These are phyloP conservation scores for Drosophila pseudoobscura DNA, from an alignment of 1,140 invertebrate species.

Conservation along the genomic window DNA sequence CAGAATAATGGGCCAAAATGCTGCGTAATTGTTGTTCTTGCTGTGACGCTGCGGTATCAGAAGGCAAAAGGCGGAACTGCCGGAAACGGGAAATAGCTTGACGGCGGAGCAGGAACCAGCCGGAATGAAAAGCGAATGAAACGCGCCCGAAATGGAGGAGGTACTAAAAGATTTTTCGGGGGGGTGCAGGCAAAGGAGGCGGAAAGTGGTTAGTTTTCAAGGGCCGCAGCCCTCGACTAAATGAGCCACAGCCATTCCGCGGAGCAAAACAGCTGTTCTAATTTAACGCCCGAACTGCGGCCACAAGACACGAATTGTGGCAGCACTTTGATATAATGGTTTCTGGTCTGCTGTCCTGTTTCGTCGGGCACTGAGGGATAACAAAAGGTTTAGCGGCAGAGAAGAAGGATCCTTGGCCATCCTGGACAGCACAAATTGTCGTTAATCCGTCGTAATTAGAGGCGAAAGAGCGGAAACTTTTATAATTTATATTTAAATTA, in stretches of 20 bases:
- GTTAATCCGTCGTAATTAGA: no score
- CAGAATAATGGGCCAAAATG: conserved; percentile 37
- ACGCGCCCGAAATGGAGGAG: neutral
- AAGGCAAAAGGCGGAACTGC: conserved; percentile 45
- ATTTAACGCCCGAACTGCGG: conserved; percentile 59
- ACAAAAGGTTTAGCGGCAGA: conserved; percentile 1
- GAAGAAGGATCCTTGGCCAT: neutral
- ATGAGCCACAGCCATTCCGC: conserved; percentile 32
- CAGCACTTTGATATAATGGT: conserved; percentile 31
- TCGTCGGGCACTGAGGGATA: conserved; percentile 3
- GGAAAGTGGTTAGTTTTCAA: conserved; percentile 64
- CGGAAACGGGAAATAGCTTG: conserved; percentile 61
- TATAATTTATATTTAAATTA: no score
- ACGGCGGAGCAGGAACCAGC: neutral
- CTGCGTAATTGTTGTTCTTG: conserved; percentile 52
- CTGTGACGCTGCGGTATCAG: conserved; percentile 29
- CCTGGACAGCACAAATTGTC: no score
- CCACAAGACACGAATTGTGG: conserved; percentile 32
- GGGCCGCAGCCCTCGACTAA: conserved; percentile 35
- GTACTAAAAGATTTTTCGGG: conserved; percentile 11
- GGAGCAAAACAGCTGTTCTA: conserved; percentile 59
- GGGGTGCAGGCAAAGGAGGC: conserved; percentile 6
- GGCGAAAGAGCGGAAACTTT: no score
- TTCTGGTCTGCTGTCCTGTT: conserved; percentile 10
- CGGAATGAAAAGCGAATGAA: neutral